phyloP scores from a whole-genome alignment of 2,888 invertebrate genomes.

The Punctoribates punctum region DNA sequence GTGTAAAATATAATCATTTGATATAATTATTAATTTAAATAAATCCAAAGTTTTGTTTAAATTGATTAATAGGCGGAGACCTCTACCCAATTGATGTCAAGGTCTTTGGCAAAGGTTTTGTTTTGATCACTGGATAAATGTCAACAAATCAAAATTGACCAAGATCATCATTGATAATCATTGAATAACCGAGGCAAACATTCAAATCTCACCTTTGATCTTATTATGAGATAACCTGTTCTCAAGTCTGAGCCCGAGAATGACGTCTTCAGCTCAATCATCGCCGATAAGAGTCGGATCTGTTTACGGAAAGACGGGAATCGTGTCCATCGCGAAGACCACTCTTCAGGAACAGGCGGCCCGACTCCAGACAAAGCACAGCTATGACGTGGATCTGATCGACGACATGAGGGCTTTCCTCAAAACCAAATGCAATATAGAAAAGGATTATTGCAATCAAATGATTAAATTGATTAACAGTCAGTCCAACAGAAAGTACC shows the following conservation, averaged over 20 bases:
- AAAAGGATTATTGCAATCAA: conserved; percentile 91
- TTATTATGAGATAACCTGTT: too few species aligned
- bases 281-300: conserved; percentile 25
- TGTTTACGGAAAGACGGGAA: conserved; percentile 36
- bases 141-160: too few species aligned
- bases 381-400: conserved; percentile 48
- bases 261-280: conserved; percentile 11
- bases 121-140: too few species aligned
- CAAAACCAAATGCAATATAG: conserved; percentile 83
- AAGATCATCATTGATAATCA: too few species aligned
- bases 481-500: conserved; percentile 40
- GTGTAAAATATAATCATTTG: too few species aligned
- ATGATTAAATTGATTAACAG: conserved; percentile 44
- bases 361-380: conserved; percentile 47
- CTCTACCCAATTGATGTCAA: too few species aligned
- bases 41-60: too few species aligned
- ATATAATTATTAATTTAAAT: too few species aligned
- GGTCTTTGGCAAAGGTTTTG: too few species aligned
- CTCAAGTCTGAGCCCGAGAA: background rate
- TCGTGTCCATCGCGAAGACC: conserved; percentile 40
- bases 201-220: too few species aligned
- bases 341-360: conserved; percentile 43
- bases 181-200: too few species aligned
- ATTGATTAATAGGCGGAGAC: too few species aligned
- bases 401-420: conserved; percentile 64